Conservation (phyloP, 2,888 invertebrate genomes). For the Phymatocera aterrima region DNA sequence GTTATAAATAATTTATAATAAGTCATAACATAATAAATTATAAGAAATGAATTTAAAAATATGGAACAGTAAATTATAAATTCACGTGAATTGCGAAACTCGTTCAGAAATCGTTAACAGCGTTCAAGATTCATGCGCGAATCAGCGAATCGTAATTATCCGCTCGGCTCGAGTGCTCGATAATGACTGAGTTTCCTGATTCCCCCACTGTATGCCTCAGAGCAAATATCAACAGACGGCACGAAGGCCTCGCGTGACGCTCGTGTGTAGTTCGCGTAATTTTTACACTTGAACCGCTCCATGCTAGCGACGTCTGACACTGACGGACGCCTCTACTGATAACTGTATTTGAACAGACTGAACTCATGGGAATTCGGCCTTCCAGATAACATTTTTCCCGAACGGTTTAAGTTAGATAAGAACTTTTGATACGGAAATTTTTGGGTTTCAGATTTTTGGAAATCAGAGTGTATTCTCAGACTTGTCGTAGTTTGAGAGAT, state of each 20-base stretch:
- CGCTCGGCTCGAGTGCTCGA: neutral
- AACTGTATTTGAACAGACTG: neutral
- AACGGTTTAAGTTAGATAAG: neutral
- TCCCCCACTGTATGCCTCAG: neutral
- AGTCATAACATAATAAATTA: too few species aligned
- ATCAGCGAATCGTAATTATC: neutral
- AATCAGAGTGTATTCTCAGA: too few species aligned
- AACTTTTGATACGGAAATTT: neutral
- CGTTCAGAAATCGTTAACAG: neutral
- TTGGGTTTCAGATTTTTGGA: neutral
- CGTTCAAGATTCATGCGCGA: neutral
- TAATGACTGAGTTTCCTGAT: neutral
- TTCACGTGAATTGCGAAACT: neutral
- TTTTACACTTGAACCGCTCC: too few species aligned
- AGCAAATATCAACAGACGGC: neutral
- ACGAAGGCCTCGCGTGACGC: neutral
- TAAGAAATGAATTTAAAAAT: too few species aligned
- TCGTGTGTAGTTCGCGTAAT: neutral
- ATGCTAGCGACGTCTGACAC: too few species aligned
- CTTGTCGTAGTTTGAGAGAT: too few species aligned
- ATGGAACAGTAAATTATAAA: too few species aligned
- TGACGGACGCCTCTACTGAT: neutral
- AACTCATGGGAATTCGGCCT: neutral
- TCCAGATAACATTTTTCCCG: neutral
- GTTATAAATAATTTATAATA: too few species aligned